Evolutionary conservation across 2,888 invertebrate genomes (phyloP).

Genomic region (Selenia dentaria): DNA sequence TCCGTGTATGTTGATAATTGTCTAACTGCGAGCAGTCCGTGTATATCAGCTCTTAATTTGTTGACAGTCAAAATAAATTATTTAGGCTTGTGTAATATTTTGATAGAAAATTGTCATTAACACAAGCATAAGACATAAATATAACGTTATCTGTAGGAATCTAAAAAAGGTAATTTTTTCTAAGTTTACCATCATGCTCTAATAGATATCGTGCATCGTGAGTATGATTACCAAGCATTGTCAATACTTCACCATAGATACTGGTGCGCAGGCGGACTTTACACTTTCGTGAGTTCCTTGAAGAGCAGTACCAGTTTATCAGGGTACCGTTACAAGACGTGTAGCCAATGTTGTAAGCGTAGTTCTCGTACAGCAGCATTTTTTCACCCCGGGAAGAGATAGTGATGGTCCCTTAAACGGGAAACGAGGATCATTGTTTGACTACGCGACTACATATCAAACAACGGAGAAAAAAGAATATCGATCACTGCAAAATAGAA

Average conservation of each 20-base stretch:
- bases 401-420: slow-evolving; percentile 40
- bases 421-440: too few relatives aligned
- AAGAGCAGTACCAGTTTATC: slow-evolving; percentile 59
- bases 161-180: not conserved
- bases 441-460: too few relatives aligned
- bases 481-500: too few relatives aligned
- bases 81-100: too few relatives aligned
- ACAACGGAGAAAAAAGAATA: too few relatives aligned
- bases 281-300: slow-evolving; percentile 50
- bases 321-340: slow-evolving; percentile 37
- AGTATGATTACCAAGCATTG: slow-evolving; percentile 14
- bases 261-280: slow-evolving; percentile 50
- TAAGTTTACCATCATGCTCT: not conserved
- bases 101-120: too few relatives aligned
- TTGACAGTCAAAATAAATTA: too few relatives aligned
- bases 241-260: slow-evolving; percentile 15
- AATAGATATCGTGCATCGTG: slow-evolving; percentile 1
- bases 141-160: too few relatives aligned
- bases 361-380: slow-evolving; percentile 42
- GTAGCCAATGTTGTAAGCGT: slow-evolving; percentile 52
- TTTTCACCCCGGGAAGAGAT: slow-evolving; percentile 50
- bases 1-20: too few relatives aligned
- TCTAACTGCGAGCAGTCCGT: too few relatives aligned
- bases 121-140: too few relatives aligned
- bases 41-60: too few relatives aligned